Evolutionary conservation across 2,888 invertebrate genomes (phyloP).

Genomic region (Cantharis nigra): DNA sequence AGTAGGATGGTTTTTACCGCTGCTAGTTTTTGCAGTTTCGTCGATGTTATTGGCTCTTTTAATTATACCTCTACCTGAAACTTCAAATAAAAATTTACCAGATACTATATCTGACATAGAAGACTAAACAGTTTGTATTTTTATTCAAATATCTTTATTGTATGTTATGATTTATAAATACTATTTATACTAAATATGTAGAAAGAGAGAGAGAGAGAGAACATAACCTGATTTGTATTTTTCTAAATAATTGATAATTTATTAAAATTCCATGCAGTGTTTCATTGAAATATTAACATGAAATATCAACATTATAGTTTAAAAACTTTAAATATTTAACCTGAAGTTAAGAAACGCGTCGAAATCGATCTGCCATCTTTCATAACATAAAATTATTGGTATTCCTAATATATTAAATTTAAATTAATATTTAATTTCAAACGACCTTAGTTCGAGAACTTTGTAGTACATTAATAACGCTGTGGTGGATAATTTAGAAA

Average conservation of each 20-base stretch:
- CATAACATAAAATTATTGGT: background rate
- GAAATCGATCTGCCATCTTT: background rate
- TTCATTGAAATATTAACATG: too few species aligned
- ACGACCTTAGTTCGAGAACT: background rate
- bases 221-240: too few species aligned
- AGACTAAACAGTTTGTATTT: conserved; percentile 23
- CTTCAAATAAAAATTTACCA: conserved; percentile 53
- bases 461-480: background rate
- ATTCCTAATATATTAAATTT: background rate
- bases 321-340: too few species aligned
- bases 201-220: too few species aligned
- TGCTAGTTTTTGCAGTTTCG: conserved; percentile 44
- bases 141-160: background rate
- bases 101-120: conserved; percentile 62
- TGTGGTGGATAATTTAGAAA: background rate
- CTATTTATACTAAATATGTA: too few species aligned
- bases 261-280: too few species aligned
- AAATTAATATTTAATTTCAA: background rate
- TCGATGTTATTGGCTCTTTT: conserved; percentile 44
- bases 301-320: too few species aligned
- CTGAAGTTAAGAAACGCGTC: background rate
- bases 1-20: conserved; percentile 41
- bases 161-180: too few species aligned
- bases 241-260: too few species aligned
- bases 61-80: conserved; percentile 51